These are phyloP conservation scores for Otis tarda DNA, from an alignment of 2,113 vertebrate species.

Conservation along the genomic window DNA sequence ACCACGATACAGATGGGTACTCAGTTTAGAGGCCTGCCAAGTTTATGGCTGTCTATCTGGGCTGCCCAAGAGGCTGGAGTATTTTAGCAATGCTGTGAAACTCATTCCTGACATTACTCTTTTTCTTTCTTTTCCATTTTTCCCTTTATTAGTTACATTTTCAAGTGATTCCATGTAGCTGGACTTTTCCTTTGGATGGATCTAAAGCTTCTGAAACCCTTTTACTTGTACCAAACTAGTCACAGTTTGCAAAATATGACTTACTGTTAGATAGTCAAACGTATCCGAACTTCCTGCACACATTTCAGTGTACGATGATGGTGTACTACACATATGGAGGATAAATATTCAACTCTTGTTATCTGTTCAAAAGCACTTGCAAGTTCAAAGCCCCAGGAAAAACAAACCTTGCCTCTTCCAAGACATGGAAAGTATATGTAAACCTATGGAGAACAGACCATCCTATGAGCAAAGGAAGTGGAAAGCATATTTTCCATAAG, in stretches of 20 bases:
- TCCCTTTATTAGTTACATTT: neutral
- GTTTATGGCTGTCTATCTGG: neutral
- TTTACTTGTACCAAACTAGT: neutral
- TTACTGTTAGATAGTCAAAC: neutral
- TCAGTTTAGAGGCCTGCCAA: neutral
- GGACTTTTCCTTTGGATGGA: neutral
- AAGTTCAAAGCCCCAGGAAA: neutral
- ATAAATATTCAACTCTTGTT: neutral
- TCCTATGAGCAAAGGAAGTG: neutral
- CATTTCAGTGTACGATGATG: neutral
- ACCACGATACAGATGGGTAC: neutral
- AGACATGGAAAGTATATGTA: neutral
- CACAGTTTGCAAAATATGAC: neutral
- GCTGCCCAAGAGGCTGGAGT: neutral
- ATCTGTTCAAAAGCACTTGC: neutral
- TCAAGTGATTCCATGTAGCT: neutral
- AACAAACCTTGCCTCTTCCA: neutral
- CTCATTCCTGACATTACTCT: neutral
- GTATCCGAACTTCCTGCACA: neutral
- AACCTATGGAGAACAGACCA: neutral
- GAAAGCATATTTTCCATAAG: neutral
- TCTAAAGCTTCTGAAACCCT: neutral
- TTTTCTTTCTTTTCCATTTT: neutral
- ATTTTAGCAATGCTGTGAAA: neutral
- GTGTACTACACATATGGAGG: neutral